phyloP scores from a whole-genome alignment of 2,797 vertebrate species.

The Danio kyathit region DNA sequence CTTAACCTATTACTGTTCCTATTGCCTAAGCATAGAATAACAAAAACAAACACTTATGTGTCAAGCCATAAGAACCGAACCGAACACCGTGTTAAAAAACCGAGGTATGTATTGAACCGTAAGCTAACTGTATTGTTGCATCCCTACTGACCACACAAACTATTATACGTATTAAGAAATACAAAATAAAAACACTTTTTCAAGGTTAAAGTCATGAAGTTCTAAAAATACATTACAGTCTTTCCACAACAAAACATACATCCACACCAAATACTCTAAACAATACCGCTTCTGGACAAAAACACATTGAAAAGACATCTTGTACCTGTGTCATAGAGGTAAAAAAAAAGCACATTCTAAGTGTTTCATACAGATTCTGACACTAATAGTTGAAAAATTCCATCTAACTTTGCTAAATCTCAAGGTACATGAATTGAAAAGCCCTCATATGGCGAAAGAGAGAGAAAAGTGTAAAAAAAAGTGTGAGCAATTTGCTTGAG shows the following conservation, averaged over 20 bases:
- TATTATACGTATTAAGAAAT: no score
- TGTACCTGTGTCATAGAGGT: neutral
- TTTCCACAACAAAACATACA: neutral
- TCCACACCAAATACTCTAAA: neutral
- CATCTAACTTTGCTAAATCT: constrained; percentile 21
- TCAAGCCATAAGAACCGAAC: no score
- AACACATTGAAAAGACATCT: neutral
- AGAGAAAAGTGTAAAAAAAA: constrained; percentile 37
- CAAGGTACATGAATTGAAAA: constrained; percentile 13
- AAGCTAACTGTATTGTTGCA: no score
- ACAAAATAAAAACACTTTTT: no score
- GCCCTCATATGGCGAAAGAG: neutral
- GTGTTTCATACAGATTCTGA: no score
- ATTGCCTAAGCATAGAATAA: no score
- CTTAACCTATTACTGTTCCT: no score
- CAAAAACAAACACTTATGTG: no score
- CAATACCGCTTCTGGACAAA: neutral
- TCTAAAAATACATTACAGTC: neutral
- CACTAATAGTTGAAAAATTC: constrained; percentile 5
- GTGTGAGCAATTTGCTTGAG: constrained; percentile 31
- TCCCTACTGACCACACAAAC: no score
- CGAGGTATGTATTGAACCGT: no score
- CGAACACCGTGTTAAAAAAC: no score
- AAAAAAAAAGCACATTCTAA: neutral
- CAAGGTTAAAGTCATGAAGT: neutral